phyloP scores from a whole-genome alignment of 2,797 vertebrate genomes.

The Xenopus petersii region DNA sequence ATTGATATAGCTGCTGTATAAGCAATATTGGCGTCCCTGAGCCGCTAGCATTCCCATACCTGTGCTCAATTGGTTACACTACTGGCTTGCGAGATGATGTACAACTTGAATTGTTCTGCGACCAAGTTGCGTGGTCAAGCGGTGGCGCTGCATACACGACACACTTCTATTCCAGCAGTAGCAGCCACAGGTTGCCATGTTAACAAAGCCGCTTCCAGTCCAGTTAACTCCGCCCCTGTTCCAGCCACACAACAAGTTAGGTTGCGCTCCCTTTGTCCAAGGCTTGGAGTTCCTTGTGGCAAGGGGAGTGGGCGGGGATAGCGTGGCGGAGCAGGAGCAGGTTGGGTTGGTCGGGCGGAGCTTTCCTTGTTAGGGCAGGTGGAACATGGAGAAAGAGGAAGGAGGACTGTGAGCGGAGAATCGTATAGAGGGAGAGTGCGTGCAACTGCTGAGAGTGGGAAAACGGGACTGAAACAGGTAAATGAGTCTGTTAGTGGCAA shows the following conservation, averaged over 20 bases:
- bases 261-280: slow-evolving; percentile 39
- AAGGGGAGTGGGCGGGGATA: slow-evolving; percentile 27
- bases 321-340: slow-evolving; percentile 20
- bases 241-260: slow-evolving; percentile 30
- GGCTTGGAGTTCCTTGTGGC: slow-evolving; percentile 14
- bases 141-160: neutral
- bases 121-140: neutral
- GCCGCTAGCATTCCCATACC: no score
- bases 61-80: no score
- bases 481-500: neutral
- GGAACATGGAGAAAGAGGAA: slow-evolving; percentile 45
- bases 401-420: slow-evolving; percentile 16
- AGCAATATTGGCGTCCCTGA: no score
- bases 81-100: no score
- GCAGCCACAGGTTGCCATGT: slow-evolving; percentile 40
- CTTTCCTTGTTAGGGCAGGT: slow-evolving; percentile 26
- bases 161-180: neutral
- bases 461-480: slow-evolving; percentile 16
- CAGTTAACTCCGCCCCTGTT: slow-evolving; percentile 10
- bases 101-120: no score
- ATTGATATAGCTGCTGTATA: no score
- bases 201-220: slow-evolving; percentile 45
- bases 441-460: neutral
- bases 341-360: slow-evolving; percentile 43
- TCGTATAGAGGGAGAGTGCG: neutral